phyloP scores from a whole-genome alignment of 2,888 invertebrate genomes.

The Pandemis heparana region DNA sequence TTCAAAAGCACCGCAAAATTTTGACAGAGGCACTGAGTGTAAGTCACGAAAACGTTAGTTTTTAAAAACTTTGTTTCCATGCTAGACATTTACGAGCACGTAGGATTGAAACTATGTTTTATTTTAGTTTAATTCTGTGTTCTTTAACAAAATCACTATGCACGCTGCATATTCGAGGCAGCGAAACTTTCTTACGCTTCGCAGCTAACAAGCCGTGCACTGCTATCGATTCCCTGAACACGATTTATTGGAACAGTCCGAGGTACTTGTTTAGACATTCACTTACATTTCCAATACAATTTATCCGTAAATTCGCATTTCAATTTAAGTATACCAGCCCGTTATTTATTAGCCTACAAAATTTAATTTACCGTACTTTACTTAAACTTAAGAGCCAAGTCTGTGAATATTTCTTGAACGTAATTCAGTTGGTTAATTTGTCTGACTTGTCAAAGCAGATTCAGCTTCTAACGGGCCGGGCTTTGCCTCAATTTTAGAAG shows the following conservation, averaged over 20 bases:
- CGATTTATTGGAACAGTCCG: slow-evolving; percentile 33
- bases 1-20: no score
- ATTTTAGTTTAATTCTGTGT: not conserved
- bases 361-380: slow-evolving; percentile 20
- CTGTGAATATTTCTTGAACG: slow-evolving; percentile 17
- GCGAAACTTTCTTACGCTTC: not conserved
- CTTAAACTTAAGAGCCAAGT: slow-evolving; percentile 11
- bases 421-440: slow-evolving; percentile 12
- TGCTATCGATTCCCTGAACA: slow-evolving; percentile 12
- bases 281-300: slow-evolving; percentile 26
- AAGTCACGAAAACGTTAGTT: no score
- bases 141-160: not conserved
- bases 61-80: no score
- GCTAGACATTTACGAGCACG: no score
- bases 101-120: not conserved
- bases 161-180: not conserved
- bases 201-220: slow-evolving; percentile 11
- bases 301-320: slow-evolving; percentile 22
- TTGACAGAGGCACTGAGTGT: no score
- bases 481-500: slow-evolving; percentile 2
- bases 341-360: slow-evolving; percentile 26
- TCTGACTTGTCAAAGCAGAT: slow-evolving; percentile 16
- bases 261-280: slow-evolving; percentile 34
- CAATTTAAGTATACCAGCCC: slow-evolving; percentile 20
- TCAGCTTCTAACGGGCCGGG: not conserved